Evolutionary conservation across 1,140 invertebrate genomes (phyloP), one percentile per base, ranked within the genome.

Genomic region (Caerostris extrusa): DNA sequence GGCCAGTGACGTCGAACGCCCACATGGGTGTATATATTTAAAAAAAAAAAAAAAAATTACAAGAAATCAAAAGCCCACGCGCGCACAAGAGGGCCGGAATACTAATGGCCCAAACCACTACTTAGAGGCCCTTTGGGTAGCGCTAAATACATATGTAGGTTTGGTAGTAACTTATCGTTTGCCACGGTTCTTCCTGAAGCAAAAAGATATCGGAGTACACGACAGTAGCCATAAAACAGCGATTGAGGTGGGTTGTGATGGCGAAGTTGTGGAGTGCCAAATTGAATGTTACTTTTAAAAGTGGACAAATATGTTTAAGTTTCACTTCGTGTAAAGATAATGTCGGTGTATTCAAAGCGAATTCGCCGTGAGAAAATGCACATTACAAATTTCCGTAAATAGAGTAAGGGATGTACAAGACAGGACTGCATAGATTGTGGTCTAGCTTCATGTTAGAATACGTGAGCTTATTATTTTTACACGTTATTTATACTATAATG

Each of bases 41-140:
- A 34, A 2, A 34, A 34, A 34, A 34, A n/a, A n/a, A 67, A 67
- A 3, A 12, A 77, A 77, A 10, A 50, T 77, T 34, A 34, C 50
- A 77, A 34, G 69, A 77, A 77, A 77, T 77, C 69, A 77, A 10
- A 77, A 53, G 34, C 69, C 69, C 69, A 77, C 69, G 69, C 69
- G 69, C 19, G 19, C 5, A 34, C 19, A 10, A 10, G 69, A 77
- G 69, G 69, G 19, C 19, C 50, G 19, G 69, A 77, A 77, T 77
- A 77, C 34, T 77, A 77, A 77, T 77, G 7, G 69, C 50, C 69
- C 34, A 77, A 50, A 77, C 19, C 19, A 77, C 69, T 77, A 67
- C 61, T 67, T 67, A 67, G 69, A 12, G 69, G 69, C 69, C 34
- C 69, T 50, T 77, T 34, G 69, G 69, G 69, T n/a, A 19, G n/a